Evolutionary conservation across 2,797 vertebrate genomes (phyloP).

Genomic region (Philypnodon macrostomus): DNA sequence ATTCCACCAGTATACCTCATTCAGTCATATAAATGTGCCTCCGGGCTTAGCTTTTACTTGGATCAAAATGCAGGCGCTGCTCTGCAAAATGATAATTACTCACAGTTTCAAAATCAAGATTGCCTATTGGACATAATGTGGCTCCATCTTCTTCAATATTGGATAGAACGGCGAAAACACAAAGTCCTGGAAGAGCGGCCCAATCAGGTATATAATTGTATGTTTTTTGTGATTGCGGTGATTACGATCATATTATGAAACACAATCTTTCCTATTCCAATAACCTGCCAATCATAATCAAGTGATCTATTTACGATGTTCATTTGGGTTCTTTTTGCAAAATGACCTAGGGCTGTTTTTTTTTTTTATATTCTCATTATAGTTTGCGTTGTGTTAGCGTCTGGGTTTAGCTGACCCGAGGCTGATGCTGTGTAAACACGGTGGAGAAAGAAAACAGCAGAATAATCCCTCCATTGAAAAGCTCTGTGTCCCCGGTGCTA

Average conservation of each 20-base stretch:
- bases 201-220: not conserved
- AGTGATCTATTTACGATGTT: not conserved
- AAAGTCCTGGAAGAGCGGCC: not conserved
- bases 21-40: conserved; percentile 8
- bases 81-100: conserved; percentile 1
- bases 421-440: conserved; percentile 8
- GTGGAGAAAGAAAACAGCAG: conserved; percentile 7
- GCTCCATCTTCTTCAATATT: not conserved
- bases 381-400: not conserved
- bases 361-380: conserved; percentile 4
- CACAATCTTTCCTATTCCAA: not conserved
- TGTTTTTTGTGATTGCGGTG: not conserved
- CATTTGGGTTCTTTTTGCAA: not conserved
- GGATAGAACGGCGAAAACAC: not conserved
- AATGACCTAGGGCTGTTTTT: not conserved
- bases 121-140: not conserved
- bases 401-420: conserved; percentile 6
- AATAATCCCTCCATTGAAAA: conserved; percentile 13
- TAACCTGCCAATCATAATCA: not conserved
- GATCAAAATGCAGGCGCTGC: not conserved
- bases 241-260: not conserved
- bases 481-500: conserved; percentile 2
- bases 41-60: not conserved
- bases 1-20: not conserved
- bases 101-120: not conserved